These are phyloP conservation scores for Tipula confusa DNA, from an alignment of 2,888 invertebrate genomes.

Conservation along the genomic window DNA sequence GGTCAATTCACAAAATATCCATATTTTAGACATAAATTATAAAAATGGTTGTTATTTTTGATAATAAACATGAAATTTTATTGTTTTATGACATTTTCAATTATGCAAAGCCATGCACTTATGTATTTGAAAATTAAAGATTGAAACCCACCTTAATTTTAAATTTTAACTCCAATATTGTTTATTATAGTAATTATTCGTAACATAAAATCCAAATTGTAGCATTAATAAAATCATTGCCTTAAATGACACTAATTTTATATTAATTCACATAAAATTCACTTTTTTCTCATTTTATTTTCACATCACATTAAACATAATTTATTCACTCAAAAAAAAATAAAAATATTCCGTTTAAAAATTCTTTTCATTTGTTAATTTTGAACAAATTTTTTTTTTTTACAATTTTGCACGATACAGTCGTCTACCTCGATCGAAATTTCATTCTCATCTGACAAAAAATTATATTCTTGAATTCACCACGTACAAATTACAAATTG, in stretches of 20 bases:
- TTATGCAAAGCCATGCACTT: not conserved
- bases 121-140: not conserved
- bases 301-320: not conserved
- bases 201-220: not conserved
- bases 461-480: not conserved
- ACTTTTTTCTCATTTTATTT: not conserved
- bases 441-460: conserved; percentile 6
- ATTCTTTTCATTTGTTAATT: not conserved
- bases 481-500: not conserved
- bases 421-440: conserved; percentile 8
- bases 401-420: not conserved
- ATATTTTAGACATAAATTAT: not conserved
- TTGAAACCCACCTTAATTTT: not conserved
- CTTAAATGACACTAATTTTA: not conserved
- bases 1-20: not conserved
- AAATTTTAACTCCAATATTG: not conserved
- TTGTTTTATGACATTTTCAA: conserved; percentile 20
- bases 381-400: not conserved
- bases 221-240: not conserved
- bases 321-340: not conserved
- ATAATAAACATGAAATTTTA: not conserved
- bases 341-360: no score
- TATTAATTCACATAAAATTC: not conserved
- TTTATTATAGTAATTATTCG: not conserved
- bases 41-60: not conserved